Conservation (phyloP, 2,113 vertebrate species). For the Protobothrops flavoviridis region DNA sequence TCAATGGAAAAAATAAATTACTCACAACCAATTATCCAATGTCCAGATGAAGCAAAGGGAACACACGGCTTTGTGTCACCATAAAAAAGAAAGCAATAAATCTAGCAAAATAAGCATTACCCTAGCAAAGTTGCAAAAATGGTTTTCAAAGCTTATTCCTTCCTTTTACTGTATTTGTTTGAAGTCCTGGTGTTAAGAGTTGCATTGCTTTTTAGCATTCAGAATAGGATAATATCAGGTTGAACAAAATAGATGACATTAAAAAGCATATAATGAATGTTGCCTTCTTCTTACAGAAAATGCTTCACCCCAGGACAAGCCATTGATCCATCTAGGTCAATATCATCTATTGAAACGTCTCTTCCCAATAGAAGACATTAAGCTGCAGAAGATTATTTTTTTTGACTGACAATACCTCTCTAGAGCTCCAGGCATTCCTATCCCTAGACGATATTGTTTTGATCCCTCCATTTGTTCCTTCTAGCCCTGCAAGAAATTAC, state of each 20-base stretch:
- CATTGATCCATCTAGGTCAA: background rate
- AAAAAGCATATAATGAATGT: background rate
- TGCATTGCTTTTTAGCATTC: too few relatives aligned
- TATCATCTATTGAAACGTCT: background rate
- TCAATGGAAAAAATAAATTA: background rate
- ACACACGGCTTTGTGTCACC: background rate
- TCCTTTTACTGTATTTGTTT: background rate
- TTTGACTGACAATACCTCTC: background rate
- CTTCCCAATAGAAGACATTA: background rate
- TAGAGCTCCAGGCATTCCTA: background rate
- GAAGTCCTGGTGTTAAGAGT: background rate
- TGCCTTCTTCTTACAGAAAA: background rate
- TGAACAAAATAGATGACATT: background rate
- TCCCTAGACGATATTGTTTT: background rate
- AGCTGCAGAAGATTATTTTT: background rate
- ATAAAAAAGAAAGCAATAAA: background rate
- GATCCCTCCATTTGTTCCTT: background rate
- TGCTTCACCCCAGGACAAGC: background rate
- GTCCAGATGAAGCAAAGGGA: background rate
- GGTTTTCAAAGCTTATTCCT: background rate
- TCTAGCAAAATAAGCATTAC: background rate
- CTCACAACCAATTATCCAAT: background rate
- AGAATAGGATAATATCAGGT: background rate
- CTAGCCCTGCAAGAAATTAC: background rate
- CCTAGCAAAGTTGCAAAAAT: background rate